A percentile compares a stretch with the other conserved stretches of the same genome.
Conservation (phyloP, 2,888 invertebrate species). For the Lydus trimaculatus region DNA sequence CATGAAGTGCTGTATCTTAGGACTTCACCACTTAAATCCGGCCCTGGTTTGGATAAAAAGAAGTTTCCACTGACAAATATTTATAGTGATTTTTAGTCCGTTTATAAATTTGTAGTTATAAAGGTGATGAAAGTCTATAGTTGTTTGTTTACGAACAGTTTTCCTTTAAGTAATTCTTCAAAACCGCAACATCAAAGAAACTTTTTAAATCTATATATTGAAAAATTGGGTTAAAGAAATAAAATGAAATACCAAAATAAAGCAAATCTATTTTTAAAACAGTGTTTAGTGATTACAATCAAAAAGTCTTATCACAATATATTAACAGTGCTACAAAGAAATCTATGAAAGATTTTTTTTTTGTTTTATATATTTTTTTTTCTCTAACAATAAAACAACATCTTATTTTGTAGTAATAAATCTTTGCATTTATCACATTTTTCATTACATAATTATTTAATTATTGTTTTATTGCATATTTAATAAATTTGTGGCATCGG, state of each 20-base stretch:
- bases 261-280: neutral
- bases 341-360: conserved; percentile 14
- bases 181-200: neutral
- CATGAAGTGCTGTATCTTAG: too few relatives aligned
- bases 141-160: too few relatives aligned
- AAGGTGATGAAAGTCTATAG: too few relatives aligned
- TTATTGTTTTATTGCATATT: conserved; percentile 9
- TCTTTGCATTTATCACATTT: conserved; percentile 24
- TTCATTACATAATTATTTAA: conserved; percentile 18
- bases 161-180: neutral
- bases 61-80: too few relatives aligned
- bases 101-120: too few relatives aligned
- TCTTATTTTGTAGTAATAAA: neutral
- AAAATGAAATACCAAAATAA: conserved; percentile 3
- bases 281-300: conserved; percentile 14
- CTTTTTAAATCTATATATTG: neutral
- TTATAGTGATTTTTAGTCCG: too few relatives aligned
- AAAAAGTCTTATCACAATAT: conserved; percentile 27
- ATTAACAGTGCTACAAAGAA: conserved; percentile 27
- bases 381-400: too few relatives aligned
- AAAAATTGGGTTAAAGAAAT: neutral
- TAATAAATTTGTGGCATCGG: conserved; percentile 42
- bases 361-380: too few relatives aligned
- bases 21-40: too few relatives aligned
- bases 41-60: too few relatives aligned